Evolutionary conservation across 30 jellyfish, hydroid and myxozoan genomes (phyloP), one percentile per base, ranked within the genome.

Genomic region (Aurelia sp.): DNA sequence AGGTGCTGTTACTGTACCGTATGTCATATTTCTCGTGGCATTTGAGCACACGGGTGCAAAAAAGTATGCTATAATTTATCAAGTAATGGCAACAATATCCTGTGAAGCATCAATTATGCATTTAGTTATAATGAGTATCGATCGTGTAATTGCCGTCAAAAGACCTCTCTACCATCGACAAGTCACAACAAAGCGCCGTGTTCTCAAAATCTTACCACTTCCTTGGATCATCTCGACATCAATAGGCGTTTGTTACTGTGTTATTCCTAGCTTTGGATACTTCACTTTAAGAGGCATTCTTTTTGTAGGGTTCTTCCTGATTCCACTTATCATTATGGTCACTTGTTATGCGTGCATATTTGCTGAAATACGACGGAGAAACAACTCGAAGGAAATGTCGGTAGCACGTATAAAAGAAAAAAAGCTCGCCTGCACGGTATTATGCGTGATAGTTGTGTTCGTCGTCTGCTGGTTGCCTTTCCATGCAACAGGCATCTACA

Each of bases 1-100:
- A 13, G 84, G 84, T 16, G 84, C 52, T 13, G 71, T 73, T 5
- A 35, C 58, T 69, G 52, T 73, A 15, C 84, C 84, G 16, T 53
- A 53, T 2, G 65, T 53, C 65, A 53, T 53, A 18, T 12, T 12
- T 13, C 19, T 18, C 16, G n/a, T 18, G 65, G 65, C 65, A 18
- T 18, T 13, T 0, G n/a, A 12, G n/a, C 16, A 53, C 65, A 12
- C 65, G 16, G n/a, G n/a, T 18, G 16, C 19, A 18, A 18, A 12
- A 2, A 53, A 53, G 2, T 12, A 12, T 53, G 16, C 19, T 13
- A 53, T 53, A 1, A 18, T 18, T 53, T 12, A 12, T 53, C n/a
- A 53, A 53, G 19, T 53, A 13, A 53, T 53, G 65, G 16, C 65
- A 18, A 18, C 65, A 0, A 18, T 13, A 12, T 53, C 65, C 19